Evolutionary conservation across 2,888 invertebrate genomes (phyloP).

Genomic region (Falcaria lacertinaria): DNA sequence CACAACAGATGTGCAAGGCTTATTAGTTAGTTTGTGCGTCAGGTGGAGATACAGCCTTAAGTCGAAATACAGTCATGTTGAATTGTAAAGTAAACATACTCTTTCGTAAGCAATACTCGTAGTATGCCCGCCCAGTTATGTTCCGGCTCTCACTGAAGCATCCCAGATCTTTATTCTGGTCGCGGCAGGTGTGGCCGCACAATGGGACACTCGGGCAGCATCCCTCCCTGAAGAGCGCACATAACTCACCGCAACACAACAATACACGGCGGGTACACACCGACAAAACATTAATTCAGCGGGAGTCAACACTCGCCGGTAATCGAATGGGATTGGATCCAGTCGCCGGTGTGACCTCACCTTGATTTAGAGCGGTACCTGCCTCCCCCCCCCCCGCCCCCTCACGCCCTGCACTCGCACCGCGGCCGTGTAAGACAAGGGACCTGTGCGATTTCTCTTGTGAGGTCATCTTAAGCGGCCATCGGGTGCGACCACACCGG

Average conservation of each 20-base stretch:
- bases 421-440: not conserved
- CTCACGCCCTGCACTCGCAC: not conserved
- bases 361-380: slow-evolving; percentile 35
- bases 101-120: no score
- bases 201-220: not conserved
- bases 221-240: not conserved
- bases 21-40: no score
- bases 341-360: slow-evolving; percentile 19
- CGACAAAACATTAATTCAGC: slow-evolving; percentile 26
- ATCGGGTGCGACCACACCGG: no score
- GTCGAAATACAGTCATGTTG: no score
- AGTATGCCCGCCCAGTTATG: not conserved
- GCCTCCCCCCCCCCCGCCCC: slow-evolving; percentile 5
- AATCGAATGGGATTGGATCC: slow-evolving; percentile 45
- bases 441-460: no score
- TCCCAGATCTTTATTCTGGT: not conserved
- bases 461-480: no score
- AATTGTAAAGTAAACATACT: no score
- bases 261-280: slow-evolving; percentile 1
- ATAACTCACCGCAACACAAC: not conserved
- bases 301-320: slow-evolving; percentile 31
- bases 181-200: not conserved
- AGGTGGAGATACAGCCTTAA: no score
- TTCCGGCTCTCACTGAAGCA: not conserved
- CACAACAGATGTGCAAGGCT: no score